phyloP scores from a whole-genome alignment of 2,797 vertebrate species.

The Hypotaenidia philippensis region DNA sequence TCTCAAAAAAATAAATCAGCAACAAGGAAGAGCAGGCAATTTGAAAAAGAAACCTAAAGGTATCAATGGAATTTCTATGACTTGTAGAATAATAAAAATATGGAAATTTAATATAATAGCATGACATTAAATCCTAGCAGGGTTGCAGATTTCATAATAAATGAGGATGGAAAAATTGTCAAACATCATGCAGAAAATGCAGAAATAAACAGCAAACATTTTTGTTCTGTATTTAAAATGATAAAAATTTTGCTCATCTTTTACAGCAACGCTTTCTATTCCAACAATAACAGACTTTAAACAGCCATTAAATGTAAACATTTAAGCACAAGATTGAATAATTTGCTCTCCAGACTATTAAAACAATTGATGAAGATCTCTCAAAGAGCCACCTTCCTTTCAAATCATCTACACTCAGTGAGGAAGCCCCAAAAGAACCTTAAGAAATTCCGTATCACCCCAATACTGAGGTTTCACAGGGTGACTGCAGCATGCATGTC shows the following conservation, averaged over 20 bases:
- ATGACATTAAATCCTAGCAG: neutral
- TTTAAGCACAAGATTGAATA: neutral
- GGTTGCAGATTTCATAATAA: neutral
- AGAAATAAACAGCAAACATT: slow-evolving; percentile 1
- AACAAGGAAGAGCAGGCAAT: neutral
- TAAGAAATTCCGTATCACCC: neutral
- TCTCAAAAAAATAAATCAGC: neutral
- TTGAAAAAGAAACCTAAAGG: neutral
- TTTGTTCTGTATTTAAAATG: neutral
- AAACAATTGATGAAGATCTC: neutral
- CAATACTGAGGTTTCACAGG: neutral
- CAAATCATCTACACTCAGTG: neutral
- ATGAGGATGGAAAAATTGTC: neutral
- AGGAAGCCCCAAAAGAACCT: neutral
- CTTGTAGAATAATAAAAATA: slow-evolving; percentile 1
- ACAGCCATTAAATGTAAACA: neutral
- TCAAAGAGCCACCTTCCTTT: neutral
- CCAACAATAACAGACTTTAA: neutral
- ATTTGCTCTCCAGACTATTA: neutral
- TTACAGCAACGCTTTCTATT: neutral
- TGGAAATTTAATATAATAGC: neutral
- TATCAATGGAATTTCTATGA: neutral
- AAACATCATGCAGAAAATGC: neutral
- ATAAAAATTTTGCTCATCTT: neutral
- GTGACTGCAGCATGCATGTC: fast-evolving